Conservation (phyloP, 2,113 vertebrate genomes). For the Chaenocephalus aceratus region DNA sequence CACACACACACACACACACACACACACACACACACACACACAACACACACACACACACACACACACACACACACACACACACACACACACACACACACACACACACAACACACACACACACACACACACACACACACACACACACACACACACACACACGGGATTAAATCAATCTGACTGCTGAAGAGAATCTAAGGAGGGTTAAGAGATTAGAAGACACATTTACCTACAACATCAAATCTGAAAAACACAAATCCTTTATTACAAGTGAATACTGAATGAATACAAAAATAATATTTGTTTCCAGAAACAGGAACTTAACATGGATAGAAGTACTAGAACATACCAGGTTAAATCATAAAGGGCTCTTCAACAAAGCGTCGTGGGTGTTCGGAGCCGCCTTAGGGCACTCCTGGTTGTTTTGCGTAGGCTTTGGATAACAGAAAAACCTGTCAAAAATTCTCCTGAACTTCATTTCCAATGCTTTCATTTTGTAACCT, state of each 20-base stretch:
- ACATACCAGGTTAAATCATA: not conserved
- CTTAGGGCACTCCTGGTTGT: not conserved
- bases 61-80: not conserved
- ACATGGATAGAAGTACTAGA: conserved; percentile 6
- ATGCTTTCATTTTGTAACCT: not conserved
- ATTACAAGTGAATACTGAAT: conserved; percentile 38
- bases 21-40: not conserved
- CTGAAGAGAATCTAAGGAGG: conserved; percentile 42
- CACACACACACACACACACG: not conserved
- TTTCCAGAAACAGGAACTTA: conserved; percentile 43
- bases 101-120: not conserved
- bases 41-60: not conserved
- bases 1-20: not conserved
- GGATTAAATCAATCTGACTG: conserved; percentile 61
- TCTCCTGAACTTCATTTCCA: not conserved
- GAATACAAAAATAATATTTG: not conserved
- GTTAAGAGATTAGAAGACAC: conserved; percentile 68
- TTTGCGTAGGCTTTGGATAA: too few relatives aligned
- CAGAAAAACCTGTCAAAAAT: not conserved
- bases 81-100: not conserved
- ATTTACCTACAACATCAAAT: conserved; percentile 8
- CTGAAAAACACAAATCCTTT: conserved; percentile 48
- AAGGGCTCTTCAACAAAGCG: conserved; percentile 4
- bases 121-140: not conserved
- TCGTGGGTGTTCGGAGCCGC: not conserved